These are phyloP conservation scores for Fissipunctia ypsillon DNA, from an alignment of 2,888 invertebrate species.

Conservation along the genomic window DNA sequence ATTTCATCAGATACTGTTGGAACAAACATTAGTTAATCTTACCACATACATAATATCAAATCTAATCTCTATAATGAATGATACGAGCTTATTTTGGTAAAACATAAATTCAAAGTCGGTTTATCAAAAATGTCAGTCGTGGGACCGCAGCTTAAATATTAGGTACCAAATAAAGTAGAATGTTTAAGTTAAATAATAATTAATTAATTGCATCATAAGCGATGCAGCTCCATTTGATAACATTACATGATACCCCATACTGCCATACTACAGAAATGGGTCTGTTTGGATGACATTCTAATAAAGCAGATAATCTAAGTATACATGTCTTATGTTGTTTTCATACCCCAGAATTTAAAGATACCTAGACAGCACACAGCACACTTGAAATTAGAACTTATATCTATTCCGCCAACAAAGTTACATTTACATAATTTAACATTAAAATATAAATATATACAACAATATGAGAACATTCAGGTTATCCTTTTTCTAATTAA, in stretches of 20 bases:
- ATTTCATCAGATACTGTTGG: not conserved
- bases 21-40: not conserved
- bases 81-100: not conserved
- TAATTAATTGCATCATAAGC: not conserved
- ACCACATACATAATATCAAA: not conserved
- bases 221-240: not conserved
- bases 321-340: too few relatives aligned
- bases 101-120: not conserved
- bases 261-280: not conserved
- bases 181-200: not conserved
- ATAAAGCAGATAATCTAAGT: not conserved
- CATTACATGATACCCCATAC: not conserved
- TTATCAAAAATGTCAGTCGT: not conserved
- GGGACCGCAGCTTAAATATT: not conserved
- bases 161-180: not conserved
- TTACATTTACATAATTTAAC: not conserved
- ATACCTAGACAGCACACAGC: not conserved
- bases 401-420: not conserved
- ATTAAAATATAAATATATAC: not conserved
- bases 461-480: not conserved
- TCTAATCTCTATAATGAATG: not conserved
- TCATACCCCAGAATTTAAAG: not conserved
- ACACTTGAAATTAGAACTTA: conserved; percentile 24
- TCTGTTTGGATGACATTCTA: not conserved
- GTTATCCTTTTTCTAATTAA: not conserved